Conservation (phyloP, 2,113 vertebrate genomes). For the human region DNA sequence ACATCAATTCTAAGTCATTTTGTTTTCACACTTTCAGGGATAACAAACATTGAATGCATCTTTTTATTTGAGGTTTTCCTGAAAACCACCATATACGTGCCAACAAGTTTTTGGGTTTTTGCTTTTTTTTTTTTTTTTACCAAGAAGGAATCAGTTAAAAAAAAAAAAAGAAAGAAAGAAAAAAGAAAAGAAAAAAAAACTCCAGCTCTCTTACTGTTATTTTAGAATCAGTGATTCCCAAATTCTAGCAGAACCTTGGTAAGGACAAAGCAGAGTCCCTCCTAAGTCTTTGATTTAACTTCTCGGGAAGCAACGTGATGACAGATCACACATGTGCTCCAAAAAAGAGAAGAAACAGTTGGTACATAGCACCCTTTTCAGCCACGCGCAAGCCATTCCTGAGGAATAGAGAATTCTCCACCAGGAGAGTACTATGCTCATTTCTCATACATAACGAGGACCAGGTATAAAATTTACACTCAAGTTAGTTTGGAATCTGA, state of each 20-base stretch:
- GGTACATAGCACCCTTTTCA: neutral
- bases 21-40: neutral
- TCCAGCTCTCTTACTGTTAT: neutral
- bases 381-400: neutral
- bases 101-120: neutral
- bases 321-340: neutral
- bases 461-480: neutral
- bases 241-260: neutral
- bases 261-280: neutral
- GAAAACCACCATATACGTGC: neutral
- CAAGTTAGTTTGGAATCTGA: neutral
- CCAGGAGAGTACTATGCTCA: neutral
- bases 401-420: neutral
- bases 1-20: neutral
- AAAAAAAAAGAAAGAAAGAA: neutral
- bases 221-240: neutral
- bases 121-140: neutral
- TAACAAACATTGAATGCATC: neutral
- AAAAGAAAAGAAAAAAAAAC: no score
- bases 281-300: neutral
- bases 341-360: neutral
- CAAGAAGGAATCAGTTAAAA: neutral
- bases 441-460: neutral
- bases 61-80: conserved; percentile 25
- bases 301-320: neutral